A percentile compares a stretch with the other conserved stretches of the same genome.
phyloP scores from a whole-genome alignment of 2,113 vertebrate genomes.

The Monopterus albus region DNA sequence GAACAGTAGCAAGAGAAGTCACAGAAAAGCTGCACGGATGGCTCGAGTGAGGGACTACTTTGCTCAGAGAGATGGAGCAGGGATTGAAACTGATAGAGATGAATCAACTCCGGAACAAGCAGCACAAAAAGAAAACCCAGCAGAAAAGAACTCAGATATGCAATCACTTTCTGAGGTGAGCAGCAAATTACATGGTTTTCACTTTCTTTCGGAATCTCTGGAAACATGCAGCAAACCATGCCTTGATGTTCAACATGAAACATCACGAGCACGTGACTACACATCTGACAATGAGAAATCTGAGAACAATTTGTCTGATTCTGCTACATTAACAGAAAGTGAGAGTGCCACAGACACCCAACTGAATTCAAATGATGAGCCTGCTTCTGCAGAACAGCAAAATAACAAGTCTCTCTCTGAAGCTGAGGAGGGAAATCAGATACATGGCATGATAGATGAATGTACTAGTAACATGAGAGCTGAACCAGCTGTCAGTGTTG shows the following conservation, averaged over 20 bases:
- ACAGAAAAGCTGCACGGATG: slow-evolving; percentile 67
- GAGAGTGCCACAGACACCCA: slow-evolving; percentile 6
- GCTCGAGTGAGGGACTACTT: slow-evolving; percentile 69
- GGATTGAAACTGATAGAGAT: slow-evolving; percentile 16
- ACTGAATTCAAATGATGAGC: slow-evolving; percentile 6
- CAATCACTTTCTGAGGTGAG: slow-evolving; percentile 17
- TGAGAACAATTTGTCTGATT: slow-evolving; percentile 27
- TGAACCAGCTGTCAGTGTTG: slow-evolving; percentile 3
- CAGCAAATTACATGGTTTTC: slow-evolving; percentile 2
- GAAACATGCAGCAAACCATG: background rate
- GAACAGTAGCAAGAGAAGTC: slow-evolving; percentile 56
- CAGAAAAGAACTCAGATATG: background rate
- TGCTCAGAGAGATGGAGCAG: slow-evolving; percentile 36
- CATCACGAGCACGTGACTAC: slow-evolving; percentile 11
- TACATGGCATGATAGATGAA: background rate
- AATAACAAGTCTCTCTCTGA: slow-evolving; percentile 2
- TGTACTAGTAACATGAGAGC: background rate
- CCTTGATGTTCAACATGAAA: background rate
- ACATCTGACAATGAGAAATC: slow-evolving; percentile 12
- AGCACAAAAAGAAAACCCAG: slow-evolving; percentile 8
- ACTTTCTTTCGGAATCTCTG: slow-evolving; percentile 14
- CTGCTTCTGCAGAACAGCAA: slow-evolving; percentile 4
- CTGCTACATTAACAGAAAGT: slow-evolving; percentile 8
- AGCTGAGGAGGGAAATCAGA: slow-evolving; percentile 15
- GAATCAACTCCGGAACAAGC: slow-evolving; percentile 11